Evolutionary conservation across 2,888 invertebrate genomes (phyloP), one percentile per base, ranked within the genome.

Genomic region (Nebria salina): DNA sequence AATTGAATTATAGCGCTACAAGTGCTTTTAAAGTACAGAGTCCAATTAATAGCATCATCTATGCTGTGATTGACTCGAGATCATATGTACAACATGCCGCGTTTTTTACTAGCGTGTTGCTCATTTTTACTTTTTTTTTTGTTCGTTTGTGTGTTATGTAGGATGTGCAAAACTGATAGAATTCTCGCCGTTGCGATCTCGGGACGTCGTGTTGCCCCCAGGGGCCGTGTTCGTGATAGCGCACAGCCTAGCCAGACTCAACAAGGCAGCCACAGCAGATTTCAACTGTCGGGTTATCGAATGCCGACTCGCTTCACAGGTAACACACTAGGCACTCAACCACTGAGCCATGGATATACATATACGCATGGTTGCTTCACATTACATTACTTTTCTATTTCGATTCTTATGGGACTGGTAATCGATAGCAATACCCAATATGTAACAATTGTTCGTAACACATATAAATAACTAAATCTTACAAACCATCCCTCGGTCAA

Each of bases 251-350:
- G 94, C 93, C 0, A 94, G 95, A 88, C 93, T 95, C 83, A 98
- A 99, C 89, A 99, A 99, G 91, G 99, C 98, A 9, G 96, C 98
- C 13, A 96, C 96, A 0, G 92, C 93, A 65, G 95, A 97, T 88
- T 99, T 93, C 88, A 99, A 99, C 89, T 93, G 94, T 83, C 91
- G 99, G 77, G 99, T 99, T 0, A 95, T 96, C 65, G 99, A 99
- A 90, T 99, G 99, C 86, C 93, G 97, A 77, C 88, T 98, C 34
- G 97, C 96, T n/a, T 94, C 95, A 83, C 93, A 96, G 93, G 93
- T 97, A 87, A 86, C 90, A 84, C 72, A 72, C 68, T 20, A 34
- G 2, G 34, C 76, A 11, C 75, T 15, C 64, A 15, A 54, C 54
- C 8, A 54, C 8, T 6, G 7, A 54, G 54, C 13, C 54, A 54